Percentiles rank a stretch among this genome's conserved stretches.
phyloP scores from a whole-genome alignment of 2,113 vertebrate genomes.

The Columbina picui region DNA sequence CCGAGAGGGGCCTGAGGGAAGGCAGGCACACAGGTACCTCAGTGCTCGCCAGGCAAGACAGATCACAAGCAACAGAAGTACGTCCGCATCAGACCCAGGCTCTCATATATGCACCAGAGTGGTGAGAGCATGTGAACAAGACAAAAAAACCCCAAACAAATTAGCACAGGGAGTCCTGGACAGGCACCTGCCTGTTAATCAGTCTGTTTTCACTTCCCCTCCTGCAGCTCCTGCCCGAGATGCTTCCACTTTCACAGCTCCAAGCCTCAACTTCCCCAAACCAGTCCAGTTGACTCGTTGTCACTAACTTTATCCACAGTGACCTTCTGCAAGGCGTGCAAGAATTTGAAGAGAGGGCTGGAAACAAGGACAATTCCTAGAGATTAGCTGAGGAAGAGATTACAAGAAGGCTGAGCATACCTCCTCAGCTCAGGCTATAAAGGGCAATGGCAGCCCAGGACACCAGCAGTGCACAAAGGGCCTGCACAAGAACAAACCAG shows the following conservation, averaged over 20 bases:
- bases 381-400: neutral
- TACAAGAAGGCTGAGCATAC: neutral
- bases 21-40: accelerated
- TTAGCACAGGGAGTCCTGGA: neutral
- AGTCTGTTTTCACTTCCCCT: constrained; percentile 42
- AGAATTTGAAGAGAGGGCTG: neutral
- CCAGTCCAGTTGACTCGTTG: neutral
- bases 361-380: neutral
- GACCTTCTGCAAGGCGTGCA: neutral
- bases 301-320: neutral
- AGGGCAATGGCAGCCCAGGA: neutral
- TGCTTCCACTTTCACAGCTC: constrained; percentile 10
- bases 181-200: neutral
- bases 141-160: neutral
- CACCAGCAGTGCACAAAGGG: neutral
- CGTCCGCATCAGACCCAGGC: neutral
- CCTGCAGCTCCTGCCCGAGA: neutral
- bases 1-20: accelerated
- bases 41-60: neutral
- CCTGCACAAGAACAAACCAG: neutral
- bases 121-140: neutral
- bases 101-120: accelerated
- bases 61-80: neutral
- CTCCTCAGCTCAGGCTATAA: neutral
- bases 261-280: constrained; percentile 2